A percentile compares a stretch with the other conserved stretches of the same genome.
Conservation (phyloP, 2,888 invertebrate species). For the Caenorhabditis sp. region DNA sequence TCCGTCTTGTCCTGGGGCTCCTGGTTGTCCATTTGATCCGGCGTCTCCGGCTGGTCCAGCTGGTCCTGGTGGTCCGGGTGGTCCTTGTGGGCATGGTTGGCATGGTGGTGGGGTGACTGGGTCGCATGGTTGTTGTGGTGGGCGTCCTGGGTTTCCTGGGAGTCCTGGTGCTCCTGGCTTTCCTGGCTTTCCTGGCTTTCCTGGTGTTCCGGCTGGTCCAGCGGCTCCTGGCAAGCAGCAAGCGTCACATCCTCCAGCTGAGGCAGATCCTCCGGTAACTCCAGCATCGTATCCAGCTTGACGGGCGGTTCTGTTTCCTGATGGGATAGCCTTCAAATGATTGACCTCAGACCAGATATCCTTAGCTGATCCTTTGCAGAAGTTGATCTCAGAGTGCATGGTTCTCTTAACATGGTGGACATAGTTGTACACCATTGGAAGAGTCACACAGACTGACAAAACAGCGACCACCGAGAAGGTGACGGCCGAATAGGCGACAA, state of each 20-base stretch:
- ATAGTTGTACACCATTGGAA: slow-evolving; percentile 49
- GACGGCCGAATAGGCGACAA: slow-evolving; percentile 27
- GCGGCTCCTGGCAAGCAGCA: slow-evolving; percentile 61
- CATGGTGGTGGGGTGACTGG: slow-evolving; percentile 61
- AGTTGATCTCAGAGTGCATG: slow-evolving; percentile 43
- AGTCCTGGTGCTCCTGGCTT: slow-evolving; percentile 63
- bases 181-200: slow-evolving; percentile 51
- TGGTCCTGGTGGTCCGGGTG: slow-evolving; percentile 59
- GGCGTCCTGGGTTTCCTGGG: slow-evolving; percentile 58
- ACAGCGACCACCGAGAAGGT: slow-evolving; percentile 29
- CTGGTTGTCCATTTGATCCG: slow-evolving; percentile 48
- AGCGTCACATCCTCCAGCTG: slow-evolving; percentile 56
- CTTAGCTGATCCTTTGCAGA: slow-evolving; percentile 55
- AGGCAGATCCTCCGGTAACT: slow-evolving; percentile 41
- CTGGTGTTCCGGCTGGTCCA: slow-evolving; percentile 50
- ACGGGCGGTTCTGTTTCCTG: slow-evolving; percentile 59
- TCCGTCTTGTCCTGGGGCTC: slow-evolving; percentile 52
- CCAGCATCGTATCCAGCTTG: slow-evolving; percentile 53
- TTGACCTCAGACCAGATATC: slow-evolving; percentile 55
- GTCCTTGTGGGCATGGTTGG: slow-evolving; percentile 60
- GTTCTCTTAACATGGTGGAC: slow-evolving; percentile 43
- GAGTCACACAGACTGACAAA: slow-evolving; percentile 46
- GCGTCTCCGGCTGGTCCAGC: slow-evolving; percentile 52
- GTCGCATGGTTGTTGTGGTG: slow-evolving; percentile 60
- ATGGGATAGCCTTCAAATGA: slow-evolving; percentile 51